Evolutionary conservation across 2,797 vertebrate genomes (phyloP), one percentile per base, ranked within the genome.

Genomic region (Poecilia picta): DNA sequence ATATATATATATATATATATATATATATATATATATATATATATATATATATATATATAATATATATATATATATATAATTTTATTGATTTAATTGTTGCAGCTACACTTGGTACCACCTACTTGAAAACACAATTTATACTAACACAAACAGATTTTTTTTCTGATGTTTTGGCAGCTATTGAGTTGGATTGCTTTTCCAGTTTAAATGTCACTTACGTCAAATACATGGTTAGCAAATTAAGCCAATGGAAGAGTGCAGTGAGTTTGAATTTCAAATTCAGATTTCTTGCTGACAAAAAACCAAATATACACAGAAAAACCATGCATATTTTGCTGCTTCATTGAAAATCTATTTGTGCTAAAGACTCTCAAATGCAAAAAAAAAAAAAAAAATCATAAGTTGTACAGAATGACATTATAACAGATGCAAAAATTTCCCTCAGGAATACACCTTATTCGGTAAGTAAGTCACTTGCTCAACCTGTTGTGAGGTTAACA

Each of bases 361-460:
- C 28, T 46, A 51, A 73, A 80, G 4, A 75, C 25, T 55, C 11
- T 3, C 53, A n/a, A 55, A 55, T 12, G 53, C 53, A 4, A 55
- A 53, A 51, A 8, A 51, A 5, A 47, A 2, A 18, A 49, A 20
- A 6, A 18, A 51, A 51, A 51, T 51, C 1, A 4, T 64, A 8
- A 33, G 13, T 66, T 66, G 8, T 66, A 23, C 20, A 68, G 70
- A 62, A 41, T 10, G 12, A 31, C 47, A 33, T 45, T 39, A 25
- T 72, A 57, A 83, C 33, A 75, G 3, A 64, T 4, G 12, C 28
- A 36, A 55, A 20, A 62, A 74, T 83, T 83, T 88, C 83, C 77
- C 81, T 72, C 47, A 89, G 76, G 85, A 89, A 89, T 84, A 86
- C 90, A 88, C 81, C 2, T 81, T 75, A 81, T 87, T 85, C 85